Evolutionary conservation across 2,113 vertebrate genomes (phyloP).

Genomic region (Gavia stellata): DNA sequence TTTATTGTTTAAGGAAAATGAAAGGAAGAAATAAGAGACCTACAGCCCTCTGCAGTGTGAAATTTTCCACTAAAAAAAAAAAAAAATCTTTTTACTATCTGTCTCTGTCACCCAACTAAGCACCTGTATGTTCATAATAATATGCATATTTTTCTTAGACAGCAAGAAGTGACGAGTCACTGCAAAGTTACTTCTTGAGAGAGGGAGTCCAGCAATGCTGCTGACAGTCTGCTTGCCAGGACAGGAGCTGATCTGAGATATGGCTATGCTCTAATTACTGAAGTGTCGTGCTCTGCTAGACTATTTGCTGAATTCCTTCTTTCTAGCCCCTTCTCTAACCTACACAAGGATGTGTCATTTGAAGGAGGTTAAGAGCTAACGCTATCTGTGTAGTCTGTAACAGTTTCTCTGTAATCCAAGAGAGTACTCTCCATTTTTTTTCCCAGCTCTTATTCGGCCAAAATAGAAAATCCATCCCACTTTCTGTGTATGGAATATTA

Average conservation of each 20-base stretch:
- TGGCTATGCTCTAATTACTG: not conserved
- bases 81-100: not conserved
- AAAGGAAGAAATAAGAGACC: not conserved
- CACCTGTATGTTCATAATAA: not conserved
- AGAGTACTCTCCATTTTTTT: not conserved
- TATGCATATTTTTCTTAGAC: not conserved
- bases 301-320: not conserved
- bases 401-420: not conserved
- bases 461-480: not conserved
- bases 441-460: not conserved
- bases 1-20: not conserved
- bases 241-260: not conserved
- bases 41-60: not conserved
- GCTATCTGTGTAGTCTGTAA: not conserved
- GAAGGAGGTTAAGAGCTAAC: not conserved
- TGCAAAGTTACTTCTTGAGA: not conserved
- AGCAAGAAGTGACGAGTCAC: not conserved
- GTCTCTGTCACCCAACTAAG: not conserved
- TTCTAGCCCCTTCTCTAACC: not conserved
- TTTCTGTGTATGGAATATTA: not conserved
- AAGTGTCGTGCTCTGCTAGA: not conserved
- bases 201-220: not conserved
- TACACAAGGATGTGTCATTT: not conserved
- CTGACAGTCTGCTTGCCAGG: not conserved
- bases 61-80: not conserved